phyloP scores from a whole-genome alignment of 2,888 invertebrate species.

The Idaea straminata region DNA sequence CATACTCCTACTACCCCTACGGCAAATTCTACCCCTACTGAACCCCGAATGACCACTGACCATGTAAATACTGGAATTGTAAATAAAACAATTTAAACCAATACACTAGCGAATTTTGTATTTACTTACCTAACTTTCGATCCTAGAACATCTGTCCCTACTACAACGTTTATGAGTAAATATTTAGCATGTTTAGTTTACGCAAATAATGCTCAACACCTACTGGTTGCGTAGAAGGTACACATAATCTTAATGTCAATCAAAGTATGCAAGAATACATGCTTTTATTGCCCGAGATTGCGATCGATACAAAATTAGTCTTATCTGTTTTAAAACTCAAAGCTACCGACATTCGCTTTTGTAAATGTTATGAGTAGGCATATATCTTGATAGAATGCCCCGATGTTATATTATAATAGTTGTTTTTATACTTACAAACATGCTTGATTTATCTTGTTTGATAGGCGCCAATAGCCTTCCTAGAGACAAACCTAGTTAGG shows the following conservation, averaged over 20 bases:
- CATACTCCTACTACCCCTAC: conserved; percentile 29
- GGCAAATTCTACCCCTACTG: conserved; percentile 19
- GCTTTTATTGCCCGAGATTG: not conserved
- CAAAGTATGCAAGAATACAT: not conserved
- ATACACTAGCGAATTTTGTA: not conserved
- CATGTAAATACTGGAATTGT: conserved; percentile 44
- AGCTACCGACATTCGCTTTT: not conserved
- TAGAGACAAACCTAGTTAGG: too few species aligned
- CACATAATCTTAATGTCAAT: not conserved
- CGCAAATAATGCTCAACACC: not conserved
- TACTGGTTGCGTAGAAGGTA: not conserved
- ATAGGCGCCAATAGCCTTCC: too few species aligned
- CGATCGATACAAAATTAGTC: not conserved
- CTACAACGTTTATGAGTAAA: not conserved
- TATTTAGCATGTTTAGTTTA: conserved; percentile 1
- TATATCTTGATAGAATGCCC: not conserved
- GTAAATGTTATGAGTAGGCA: not conserved
- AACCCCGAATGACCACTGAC: not conserved
- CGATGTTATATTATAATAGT: too few species aligned
- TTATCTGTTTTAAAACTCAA: not conserved
- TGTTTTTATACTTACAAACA: too few species aligned
- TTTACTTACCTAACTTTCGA: not conserved
- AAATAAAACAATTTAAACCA: conserved; percentile 25
- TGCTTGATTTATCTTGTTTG: too few species aligned
- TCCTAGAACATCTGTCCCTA: not conserved